phyloP scores from a whole-genome alignment of 2,888 invertebrate species.

The Scaptomyza polygonia region DNA sequence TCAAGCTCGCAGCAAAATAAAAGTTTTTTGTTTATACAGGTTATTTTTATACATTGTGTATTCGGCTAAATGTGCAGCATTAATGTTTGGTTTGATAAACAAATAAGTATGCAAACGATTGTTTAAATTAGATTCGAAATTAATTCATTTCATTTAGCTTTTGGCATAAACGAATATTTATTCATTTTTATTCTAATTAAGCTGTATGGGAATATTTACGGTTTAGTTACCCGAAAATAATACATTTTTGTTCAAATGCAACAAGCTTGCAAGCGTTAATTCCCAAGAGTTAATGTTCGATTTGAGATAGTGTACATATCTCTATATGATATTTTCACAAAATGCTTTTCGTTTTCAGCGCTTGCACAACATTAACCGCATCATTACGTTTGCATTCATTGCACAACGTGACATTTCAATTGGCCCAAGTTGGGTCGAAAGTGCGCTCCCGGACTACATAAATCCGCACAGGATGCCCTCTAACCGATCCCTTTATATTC shows the following conservation, averaged over 20 bases:
- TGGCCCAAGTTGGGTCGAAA: constrained; percentile 66
- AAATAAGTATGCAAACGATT: neutral
- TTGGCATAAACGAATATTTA: too few species aligned
- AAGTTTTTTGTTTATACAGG: neutral
- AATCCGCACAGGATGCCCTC: constrained; percentile 51
- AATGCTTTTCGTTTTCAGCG: constrained; percentile 17
- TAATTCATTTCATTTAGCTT: neutral
- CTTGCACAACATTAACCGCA: constrained; percentile 64
- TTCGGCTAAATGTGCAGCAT: constrained; percentile 4
- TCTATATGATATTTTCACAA: neutral
- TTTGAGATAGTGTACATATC: neutral
- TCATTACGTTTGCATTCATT: constrained; percentile 78
- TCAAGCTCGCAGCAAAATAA: constrained; percentile 11
- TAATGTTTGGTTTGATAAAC: constrained; percentile 1
- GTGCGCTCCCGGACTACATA: constrained; percentile 65
- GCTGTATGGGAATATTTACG: neutral
- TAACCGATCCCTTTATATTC: constrained; percentile 35
- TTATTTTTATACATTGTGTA: constrained; percentile 1
- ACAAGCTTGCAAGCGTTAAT: neutral
- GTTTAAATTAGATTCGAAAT: neutral
- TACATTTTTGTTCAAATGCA: neutral
- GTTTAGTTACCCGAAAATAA: neutral
- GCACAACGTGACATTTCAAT: constrained; percentile 77
- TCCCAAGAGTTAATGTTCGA: neutral
- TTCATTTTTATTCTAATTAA: neutral